A percentile compares a stretch with the other conserved stretches of the same genome.
Conservation (phyloP, 2,113 vertebrate species). For the Scytalopus superciliaris region DNA sequence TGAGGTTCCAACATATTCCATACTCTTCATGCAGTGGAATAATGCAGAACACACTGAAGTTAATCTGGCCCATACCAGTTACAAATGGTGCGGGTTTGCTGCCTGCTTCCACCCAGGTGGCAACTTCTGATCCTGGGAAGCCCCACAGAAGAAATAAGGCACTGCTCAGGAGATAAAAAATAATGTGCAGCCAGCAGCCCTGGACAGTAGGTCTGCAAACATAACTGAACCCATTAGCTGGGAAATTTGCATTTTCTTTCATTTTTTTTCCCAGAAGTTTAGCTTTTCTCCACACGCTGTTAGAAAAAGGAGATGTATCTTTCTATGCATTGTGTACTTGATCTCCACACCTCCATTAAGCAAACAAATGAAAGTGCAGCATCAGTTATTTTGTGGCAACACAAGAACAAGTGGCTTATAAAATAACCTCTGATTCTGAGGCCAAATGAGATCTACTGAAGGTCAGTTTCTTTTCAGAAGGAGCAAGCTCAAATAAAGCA, state of each 20-base stretch:
- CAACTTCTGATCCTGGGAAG: not conserved
- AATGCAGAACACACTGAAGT: not conserved
- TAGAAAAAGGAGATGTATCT: not conserved
- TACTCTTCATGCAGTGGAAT: not conserved
- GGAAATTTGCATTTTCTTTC: not conserved
- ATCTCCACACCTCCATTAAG: not conserved
- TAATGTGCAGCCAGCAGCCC: not conserved
- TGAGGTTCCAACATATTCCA: not conserved
- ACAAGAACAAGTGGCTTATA: not conserved
- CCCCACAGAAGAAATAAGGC: not conserved
- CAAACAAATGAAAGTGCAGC: not conserved
- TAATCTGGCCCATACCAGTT: not conserved
- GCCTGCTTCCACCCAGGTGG: not conserved
- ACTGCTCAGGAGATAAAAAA: not conserved
- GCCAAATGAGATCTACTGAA: not conserved
- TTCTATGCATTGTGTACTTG: not conserved
- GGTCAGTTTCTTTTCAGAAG: not conserved
- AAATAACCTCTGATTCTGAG: not conserved
- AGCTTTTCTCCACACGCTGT: not conserved
- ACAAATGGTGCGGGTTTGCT: accelerated
- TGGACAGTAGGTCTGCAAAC: not conserved
- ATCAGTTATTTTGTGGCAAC: not conserved
- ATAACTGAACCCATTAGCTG: not conserved
- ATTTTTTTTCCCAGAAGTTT: not conserved
- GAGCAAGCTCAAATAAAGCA: not conserved